Percentiles rank a stretch among this genome's conserved stretches.
phyloP scores from a whole-genome alignment of 2,797 vertebrate species.

The Sebastes hubbsi region DNA sequence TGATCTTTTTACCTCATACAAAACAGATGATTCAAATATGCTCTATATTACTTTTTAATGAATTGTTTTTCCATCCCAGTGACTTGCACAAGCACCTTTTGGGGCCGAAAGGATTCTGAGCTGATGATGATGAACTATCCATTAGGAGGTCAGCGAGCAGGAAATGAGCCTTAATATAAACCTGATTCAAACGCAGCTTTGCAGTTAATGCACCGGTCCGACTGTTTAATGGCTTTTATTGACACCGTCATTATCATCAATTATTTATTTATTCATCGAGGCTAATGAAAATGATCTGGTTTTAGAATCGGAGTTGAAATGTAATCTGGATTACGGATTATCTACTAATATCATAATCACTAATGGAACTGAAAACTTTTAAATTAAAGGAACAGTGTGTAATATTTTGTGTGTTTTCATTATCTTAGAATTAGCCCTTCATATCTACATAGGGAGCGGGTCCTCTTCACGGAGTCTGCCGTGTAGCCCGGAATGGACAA shows the following conservation, averaged over 20 bases:
- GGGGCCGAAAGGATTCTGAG: slow-evolving; percentile 22
- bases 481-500: no score
- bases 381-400: no score
- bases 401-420: no score
- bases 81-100: slow-evolving; percentile 35
- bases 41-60: slow-evolving; percentile 46
- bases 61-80: slow-evolving; percentile 51
- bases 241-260: slow-evolving; percentile 23
- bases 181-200: slow-evolving; percentile 35
- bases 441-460: no score
- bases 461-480: no score
- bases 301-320: neutral
- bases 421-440: no score
- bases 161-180: slow-evolving; percentile 51
- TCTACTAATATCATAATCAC: neutral
- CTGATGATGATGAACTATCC: slow-evolving; percentile 37
- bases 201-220: slow-evolving; percentile 49
- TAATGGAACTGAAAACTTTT: neutral
- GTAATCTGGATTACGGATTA: neutral
- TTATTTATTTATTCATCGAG: slow-evolving; percentile 30
- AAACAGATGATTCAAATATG: slow-evolving; percentile 20
- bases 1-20: neutral
- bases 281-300: no score
- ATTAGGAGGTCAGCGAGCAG: slow-evolving; percentile 50
- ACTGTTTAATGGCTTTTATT: slow-evolving; percentile 40